Percentiles rank a stretch among this genome's conserved stretches.
Evolutionary conservation across 2,797 vertebrate species (phyloP).

Genomic region (Ctenochaetus hawaiiensis): DNA sequence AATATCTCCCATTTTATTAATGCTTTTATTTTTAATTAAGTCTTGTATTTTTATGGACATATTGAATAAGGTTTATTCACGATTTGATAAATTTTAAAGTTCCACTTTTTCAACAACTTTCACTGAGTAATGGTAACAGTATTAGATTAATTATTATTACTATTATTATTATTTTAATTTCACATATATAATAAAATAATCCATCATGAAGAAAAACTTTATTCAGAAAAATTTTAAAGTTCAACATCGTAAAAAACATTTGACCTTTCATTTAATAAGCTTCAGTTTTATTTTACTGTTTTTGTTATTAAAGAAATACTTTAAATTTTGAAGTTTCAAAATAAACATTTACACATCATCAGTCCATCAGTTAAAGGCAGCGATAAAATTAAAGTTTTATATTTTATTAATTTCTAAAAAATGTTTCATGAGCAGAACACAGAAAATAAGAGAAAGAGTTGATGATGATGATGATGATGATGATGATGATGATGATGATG

Average conservation of each 20-base stretch:
- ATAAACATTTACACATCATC: neutral
- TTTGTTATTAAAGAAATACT: neutral
- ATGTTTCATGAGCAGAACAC: too few species aligned
- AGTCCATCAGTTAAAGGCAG: neutral
- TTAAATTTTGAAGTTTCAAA: neutral
- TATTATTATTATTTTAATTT: neutral
- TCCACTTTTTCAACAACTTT: neutral
- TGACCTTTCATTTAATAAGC: neutral
- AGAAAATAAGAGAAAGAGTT: slow-evolving; percentile 5
- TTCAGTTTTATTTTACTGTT: neutral
- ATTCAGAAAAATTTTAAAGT: neutral
- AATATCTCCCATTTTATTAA: neutral
- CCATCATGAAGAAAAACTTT: neutral
- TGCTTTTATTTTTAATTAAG: neutral
- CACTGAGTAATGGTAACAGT: slow-evolving; percentile 6
- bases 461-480: slow-evolving; percentile 18
- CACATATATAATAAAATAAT: neutral
- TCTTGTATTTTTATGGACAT: neutral
- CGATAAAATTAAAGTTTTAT: neutral
- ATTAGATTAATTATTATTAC: neutral
- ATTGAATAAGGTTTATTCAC: neutral
- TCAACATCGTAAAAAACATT: neutral
- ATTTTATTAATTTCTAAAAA: neutral
- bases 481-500: slow-evolving; percentile 15
- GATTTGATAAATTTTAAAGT: neutral